Conservation (phyloP, 2,113 vertebrate genomes). For the Antechinus stuartii region DNA sequence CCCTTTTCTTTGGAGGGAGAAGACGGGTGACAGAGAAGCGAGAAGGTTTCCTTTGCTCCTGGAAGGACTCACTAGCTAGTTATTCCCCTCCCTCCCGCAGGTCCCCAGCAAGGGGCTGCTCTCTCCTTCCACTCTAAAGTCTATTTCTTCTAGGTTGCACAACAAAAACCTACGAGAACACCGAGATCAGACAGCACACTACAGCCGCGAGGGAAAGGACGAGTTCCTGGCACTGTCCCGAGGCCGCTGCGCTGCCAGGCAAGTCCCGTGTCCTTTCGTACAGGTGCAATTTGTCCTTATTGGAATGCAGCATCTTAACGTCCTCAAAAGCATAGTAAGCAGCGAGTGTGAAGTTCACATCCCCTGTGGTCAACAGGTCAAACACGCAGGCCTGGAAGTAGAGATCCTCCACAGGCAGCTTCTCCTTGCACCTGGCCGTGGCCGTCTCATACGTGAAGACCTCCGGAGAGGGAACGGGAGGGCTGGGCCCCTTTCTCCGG, state of each 20-base stretch:
- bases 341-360: slow-evolving; percentile 98
- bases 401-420: slow-evolving; percentile 95
- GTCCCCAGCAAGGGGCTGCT: background rate
- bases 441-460: slow-evolving; percentile 92
- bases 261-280: slow-evolving; percentile 89
- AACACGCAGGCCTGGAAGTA: slow-evolving; percentile 99
- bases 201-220: slow-evolving; percentile 70
- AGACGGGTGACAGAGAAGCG: slow-evolving; percentile 35
- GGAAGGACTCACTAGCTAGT: slow-evolving; percentile 11
- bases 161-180: slow-evolving; percentile 81
- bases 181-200: slow-evolving; percentile 77
- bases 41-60: background rate
- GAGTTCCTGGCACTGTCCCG: background rate
- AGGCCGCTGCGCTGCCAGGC: slow-evolving; percentile 65
- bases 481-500: slow-evolving; percentile 66
- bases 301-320: slow-evolving; percentile 95
- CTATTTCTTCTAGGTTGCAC: slow-evolving; percentile 34
- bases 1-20: slow-evolving; percentile 19
- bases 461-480: background rate
- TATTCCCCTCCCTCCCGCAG: background rate
- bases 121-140: background rate
- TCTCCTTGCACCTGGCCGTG: slow-evolving; percentile 93
- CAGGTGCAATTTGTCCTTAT: slow-evolving; percentile 94
- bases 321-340: slow-evolving; percentile 98
- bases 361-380: slow-evolving; percentile 95